phyloP scores from a whole-genome alignment of 2,888 invertebrate species.

The Celastrina argiolus region DNA sequence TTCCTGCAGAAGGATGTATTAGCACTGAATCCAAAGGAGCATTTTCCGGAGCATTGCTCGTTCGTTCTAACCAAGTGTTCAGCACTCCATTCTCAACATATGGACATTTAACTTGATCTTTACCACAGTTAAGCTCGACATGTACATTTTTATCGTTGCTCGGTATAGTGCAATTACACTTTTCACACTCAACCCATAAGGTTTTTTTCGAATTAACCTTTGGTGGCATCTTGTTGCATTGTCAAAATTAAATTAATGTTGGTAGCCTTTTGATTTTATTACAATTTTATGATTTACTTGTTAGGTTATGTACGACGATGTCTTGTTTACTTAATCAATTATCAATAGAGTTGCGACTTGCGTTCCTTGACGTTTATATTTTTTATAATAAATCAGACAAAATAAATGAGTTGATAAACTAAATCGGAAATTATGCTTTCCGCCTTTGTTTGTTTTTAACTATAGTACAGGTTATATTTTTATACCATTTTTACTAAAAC shows the following conservation, averaged over 20 bases:
- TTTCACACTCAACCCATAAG: constrained; percentile 81
- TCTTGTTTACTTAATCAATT: background rate
- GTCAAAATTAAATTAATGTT: background rate
- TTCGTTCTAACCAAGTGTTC: constrained; percentile 60
- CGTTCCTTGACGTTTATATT: no score
- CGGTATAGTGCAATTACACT: constrained; percentile 75
- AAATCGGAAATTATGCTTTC: no score
- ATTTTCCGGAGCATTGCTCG: constrained; percentile 53
- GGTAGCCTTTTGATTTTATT: background rate
- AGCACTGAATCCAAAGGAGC: constrained; percentile 61
- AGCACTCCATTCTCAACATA: constrained; percentile 54
- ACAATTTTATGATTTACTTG: background rate
- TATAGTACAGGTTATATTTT: no score
- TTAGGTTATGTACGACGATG: background rate
- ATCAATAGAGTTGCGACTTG: no score
- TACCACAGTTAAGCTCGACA: constrained; percentile 67
- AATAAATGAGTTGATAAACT: no score
- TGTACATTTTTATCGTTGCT: constrained; percentile 79
- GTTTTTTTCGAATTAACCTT: constrained; percentile 72
- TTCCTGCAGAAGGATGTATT: constrained; percentile 61
- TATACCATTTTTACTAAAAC: no score
- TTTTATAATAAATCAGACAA: no score
- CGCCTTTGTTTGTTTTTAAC: no score
- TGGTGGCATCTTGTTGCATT: constrained; percentile 44
- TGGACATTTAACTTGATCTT: constrained; percentile 66